Base-by-base conservation (phyloP, 2,888 invertebrate genomes). In the Orthosia gothica region DNA sequence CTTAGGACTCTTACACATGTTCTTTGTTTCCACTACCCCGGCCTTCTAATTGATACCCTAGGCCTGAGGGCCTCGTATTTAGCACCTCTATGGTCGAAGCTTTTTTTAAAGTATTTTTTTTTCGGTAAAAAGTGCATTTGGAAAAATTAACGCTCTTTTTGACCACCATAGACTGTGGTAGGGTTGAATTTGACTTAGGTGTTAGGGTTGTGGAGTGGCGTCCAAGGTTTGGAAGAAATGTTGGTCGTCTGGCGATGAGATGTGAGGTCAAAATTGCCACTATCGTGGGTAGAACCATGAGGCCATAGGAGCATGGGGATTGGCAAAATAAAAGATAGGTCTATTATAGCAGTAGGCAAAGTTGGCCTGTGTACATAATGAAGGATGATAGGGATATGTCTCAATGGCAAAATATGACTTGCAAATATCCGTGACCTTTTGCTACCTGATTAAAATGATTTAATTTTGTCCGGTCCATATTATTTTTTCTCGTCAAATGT, bases 1-100 rank as follows among this genome's bases (percentile, higher is more conserved):
- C 92, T 94, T 93, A 93, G 77, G 87, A 73, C 86, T 80, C 91
- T 93, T 92, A 94, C 95, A 94, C 94, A 93, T 94, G 93, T 72
- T 82, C 71, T 76, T 81, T 81, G 70, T 93, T 91, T 86, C 89
- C 87, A 90, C 91, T 91, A 90, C 83, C 54, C 70, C 77, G 74
- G 88, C 83, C 78, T 84, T 90, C 91, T 94, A 94, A 94, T 94
- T 94, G 93, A 90, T 92, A 92, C 91, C 87, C 87, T 86, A 78
- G 88, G 89, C 81, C 86, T 70, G 72, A 81, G 91, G 94, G 91
- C 84, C 57, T 80, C 84, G 88, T 89, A 91, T 92, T 95, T 95
- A 95, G 93, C 95, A 95, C 95, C 94, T 95, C 92, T 91, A 89
- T 89, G 70, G 81, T 9, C 57, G 50, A 47, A 2, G 3, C 9